Evolutionary conservation across 2,888 invertebrate genomes (phyloP), one percentile per base, ranked within the genome.

Genomic region (Apodemia mormo): DNA sequence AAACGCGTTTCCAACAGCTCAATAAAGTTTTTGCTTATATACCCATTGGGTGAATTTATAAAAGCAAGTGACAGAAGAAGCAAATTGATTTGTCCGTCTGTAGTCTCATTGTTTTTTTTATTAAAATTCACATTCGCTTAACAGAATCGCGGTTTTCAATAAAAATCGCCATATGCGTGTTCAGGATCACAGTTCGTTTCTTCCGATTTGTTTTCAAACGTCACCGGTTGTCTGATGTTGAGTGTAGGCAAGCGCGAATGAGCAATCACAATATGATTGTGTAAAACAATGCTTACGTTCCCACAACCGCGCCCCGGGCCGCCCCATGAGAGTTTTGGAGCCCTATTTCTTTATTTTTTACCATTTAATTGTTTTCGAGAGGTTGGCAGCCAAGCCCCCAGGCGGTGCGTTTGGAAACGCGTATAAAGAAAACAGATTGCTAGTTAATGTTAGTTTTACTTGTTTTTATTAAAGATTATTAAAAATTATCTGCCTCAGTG

Each of bases 361-460:
- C 81, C 81, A 74, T 81, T 82, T 90, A 90, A 91, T 92, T 91
- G 91, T 92, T 92, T 88, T 87, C 80, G 81, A 86, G 86, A 90
- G 90, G 89, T 81, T 83, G 86, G 84, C 83, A 81, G 85, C 78
- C 78, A 79, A 78, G 87, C 90, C 91, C 84, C 78, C 81, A 81
- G 90, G 90, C 86, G 86, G 77, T 74, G 76, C 64, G 72, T 70
- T 68, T 66, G 65, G 68, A 45, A 64, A 56, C 70, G 68, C 70
- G 64, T 69, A 65, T 65, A 72, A 70, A 64, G 54, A 69, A 66
- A 72, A 70, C 69, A 72, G 64, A 72, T 69, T 67, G 70, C 66
- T 67, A 68, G 64, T 68, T 70, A 72, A 69, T 70, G 69, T 69
- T 72, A 66, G 68, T 64, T 43, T 54, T 56, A 70, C 70, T 56